phyloP scores from a whole-genome alignment of 2,888 invertebrate species.

The Dryomyza anilis region DNA sequence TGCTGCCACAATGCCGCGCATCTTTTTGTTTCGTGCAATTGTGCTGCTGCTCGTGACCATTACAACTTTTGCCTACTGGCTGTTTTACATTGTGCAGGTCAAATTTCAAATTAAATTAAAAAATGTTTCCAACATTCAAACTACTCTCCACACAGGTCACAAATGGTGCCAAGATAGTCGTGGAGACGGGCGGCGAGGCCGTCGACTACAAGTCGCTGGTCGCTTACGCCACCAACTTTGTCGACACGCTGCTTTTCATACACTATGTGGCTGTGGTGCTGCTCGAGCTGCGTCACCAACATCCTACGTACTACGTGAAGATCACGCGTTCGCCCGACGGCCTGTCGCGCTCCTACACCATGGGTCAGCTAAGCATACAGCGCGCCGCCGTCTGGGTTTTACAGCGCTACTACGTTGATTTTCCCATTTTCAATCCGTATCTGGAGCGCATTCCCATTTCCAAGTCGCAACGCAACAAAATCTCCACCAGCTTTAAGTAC shows the following conservation, averaged over 20 bases:
- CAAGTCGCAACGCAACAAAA: conserved; percentile 76
- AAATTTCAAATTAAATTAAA: not conserved
- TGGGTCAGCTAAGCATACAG: conserved; percentile 92
- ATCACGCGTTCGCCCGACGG: conserved; percentile 96
- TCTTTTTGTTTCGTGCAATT: conserved; percentile 87
- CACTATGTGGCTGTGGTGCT: conserved; percentile 93
- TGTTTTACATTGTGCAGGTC: conserved; percentile 94
- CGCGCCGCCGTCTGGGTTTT: conserved; percentile 93
- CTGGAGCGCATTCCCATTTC: conserved; percentile 88
- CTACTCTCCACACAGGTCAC: conserved; percentile 58
- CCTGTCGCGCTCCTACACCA: conserved; percentile 83
- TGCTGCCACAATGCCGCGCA: conserved; percentile 86
- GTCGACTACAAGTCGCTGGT: conserved; percentile 88
- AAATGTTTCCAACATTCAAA: not conserved
- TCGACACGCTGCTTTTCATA: conserved; percentile 92
- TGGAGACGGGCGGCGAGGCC: conserved; percentile 75
- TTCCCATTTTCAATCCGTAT: conserved; percentile 96
- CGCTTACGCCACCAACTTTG: conserved; percentile 88
- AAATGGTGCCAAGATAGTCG: conserved; percentile 79
- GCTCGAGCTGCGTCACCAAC: conserved; percentile 90
- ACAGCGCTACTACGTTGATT: conserved; percentile 94
- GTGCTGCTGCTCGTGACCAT: conserved; percentile 88
- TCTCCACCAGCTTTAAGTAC: conserved; percentile 86
- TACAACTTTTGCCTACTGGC: conserved; percentile 95
- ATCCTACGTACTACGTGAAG: conserved; percentile 87